These are phyloP conservation scores for Drosophila takahashii DNA, from an alignment of 1,140 invertebrate species.

Conservation along the genomic window DNA sequence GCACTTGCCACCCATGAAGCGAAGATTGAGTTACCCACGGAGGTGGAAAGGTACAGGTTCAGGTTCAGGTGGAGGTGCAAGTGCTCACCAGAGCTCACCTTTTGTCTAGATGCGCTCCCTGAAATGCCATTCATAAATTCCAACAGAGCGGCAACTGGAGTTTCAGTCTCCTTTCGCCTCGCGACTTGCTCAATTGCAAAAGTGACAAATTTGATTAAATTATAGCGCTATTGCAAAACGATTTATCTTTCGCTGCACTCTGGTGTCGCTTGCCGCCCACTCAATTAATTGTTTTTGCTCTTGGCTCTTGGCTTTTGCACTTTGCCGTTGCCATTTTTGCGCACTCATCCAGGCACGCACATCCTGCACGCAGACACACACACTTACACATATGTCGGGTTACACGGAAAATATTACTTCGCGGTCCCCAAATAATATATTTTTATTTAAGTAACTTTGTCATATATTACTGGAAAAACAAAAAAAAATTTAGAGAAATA, in stretches of 20 bases:
- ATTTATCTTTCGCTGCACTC: slow-evolving; percentile 77
- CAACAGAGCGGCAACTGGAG: slow-evolving; percentile 14
- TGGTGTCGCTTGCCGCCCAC: slow-evolving; percentile 52
- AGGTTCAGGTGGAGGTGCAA: slow-evolving; percentile 7
- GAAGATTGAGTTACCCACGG: slow-evolving; percentile 37
- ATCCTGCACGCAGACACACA: slow-evolving; percentile 28
- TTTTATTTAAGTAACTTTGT: not conserved
- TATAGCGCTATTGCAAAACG: slow-evolving; percentile 81
- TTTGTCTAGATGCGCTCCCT: slow-evolving; percentile 10
- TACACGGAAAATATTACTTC: slow-evolving; percentile 1
- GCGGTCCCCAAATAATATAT: not conserved
- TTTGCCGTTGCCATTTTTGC: slow-evolving; percentile 52
- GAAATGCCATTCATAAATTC: slow-evolving; percentile 66
- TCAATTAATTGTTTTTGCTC: slow-evolving; percentile 79
- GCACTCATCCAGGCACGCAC: slow-evolving; percentile 48
- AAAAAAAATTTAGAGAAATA: too few relatives aligned
- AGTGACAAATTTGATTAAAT: slow-evolving; percentile 83
- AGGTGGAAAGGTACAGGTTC: not conserved
- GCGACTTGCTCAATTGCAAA: slow-evolving; percentile 76
- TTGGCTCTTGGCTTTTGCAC: slow-evolving; percentile 46
- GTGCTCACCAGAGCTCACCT: slow-evolving; percentile 1
- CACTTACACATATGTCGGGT: slow-evolving; percentile 7
- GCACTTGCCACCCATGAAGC: slow-evolving; percentile 38
- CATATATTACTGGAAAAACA: too few relatives aligned
- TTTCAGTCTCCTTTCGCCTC: not conserved